Base-by-base conservation (phyloP, 2,113 vertebrate genomes). In the Phylloscopus trochiloides region DNA sequence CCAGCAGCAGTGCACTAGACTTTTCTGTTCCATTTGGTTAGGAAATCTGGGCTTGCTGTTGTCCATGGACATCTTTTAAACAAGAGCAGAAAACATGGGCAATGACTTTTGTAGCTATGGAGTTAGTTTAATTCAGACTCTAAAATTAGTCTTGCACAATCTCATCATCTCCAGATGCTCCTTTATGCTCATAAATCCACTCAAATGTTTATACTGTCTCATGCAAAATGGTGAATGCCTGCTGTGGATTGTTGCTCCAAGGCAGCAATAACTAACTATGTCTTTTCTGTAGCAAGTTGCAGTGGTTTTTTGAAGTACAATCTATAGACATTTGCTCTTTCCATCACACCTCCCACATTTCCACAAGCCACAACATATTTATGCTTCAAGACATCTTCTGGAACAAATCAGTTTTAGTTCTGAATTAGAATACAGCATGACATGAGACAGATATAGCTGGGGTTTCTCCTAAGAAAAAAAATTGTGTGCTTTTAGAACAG, bases 91-190 rank as follows among this genome's bases (percentile, higher is more conserved):
- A 88, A 86, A 92, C 50, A 90, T 57, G 81, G 48, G 48, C 74
- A 83, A 52, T 29, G 79, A 71, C 51, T 90, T 77, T 51, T 96
- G 62, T 65, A 95, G 72, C 79, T 51, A 91, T 36, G 51, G 59
- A 93, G 68, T 71, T 86, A 80, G 72, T 88, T 94, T 88, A 88
- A 90, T 94, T 94, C 82, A 86, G 59, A 58, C 86, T 84, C 88
- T 90, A 94, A 94, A 96, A 94, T 96, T 93, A 96, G 88, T 93
- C 83, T 96, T 97, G 88, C 83, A 93, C 95, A 96, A 96, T 96
- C 92, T 95, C 92, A 96, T 90, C 90, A 96, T 97, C 94, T 95
- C 95, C 96, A 97, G 94, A 97, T 97, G 94, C 86, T 95, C 79
- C 67, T 90, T 95, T 86, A 90, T 70, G 68, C 71, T 90, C 78